Evolutionary conservation across 1,140 invertebrate genomes (phyloP).

Genomic region (Calliphora vicina): DNA sequence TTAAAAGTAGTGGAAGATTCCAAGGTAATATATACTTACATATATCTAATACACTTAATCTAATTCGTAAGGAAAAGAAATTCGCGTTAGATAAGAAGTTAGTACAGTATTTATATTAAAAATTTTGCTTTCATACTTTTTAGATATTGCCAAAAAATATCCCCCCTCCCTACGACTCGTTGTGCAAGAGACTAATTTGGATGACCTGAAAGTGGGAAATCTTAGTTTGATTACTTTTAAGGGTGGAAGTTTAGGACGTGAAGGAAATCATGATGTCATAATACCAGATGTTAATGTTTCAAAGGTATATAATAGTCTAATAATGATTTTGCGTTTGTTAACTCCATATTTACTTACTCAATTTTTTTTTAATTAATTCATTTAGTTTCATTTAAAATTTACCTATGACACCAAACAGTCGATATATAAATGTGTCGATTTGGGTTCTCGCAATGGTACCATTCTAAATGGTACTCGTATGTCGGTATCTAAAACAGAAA

Average conservation of each 20-base stretch:
- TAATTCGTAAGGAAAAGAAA: constrained; percentile 42
- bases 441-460: constrained; percentile 89
- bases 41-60: too few species aligned
- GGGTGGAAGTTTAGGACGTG: constrained; percentile 85
- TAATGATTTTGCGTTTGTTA: neutral
- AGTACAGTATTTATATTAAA: neutral
- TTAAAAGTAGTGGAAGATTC: constrained; percentile 55
- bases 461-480: constrained; percentile 81
- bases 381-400: constrained; percentile 80
- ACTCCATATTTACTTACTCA: neutral
- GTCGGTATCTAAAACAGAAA: constrained; percentile 75
- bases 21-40: constrained; percentile 56
- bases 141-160: constrained; percentile 76
- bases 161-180: constrained; percentile 90
- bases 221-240: constrained; percentile 87
- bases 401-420: constrained; percentile 69
- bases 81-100: constrained; percentile 46
- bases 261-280: constrained; percentile 77
- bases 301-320: constrained; percentile 67
- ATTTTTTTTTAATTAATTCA: neutral
- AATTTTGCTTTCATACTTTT: constrained; percentile 9
- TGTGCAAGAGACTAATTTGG: constrained; percentile 76
- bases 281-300: constrained; percentile 84
- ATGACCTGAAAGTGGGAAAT: constrained; percentile 76
- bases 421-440: constrained; percentile 77